A percentile compares a stretch with the other conserved stretches of the same genome.
Conservation (phyloP, 2,888 invertebrate genomes). For the Dichetophora obliterata region DNA sequence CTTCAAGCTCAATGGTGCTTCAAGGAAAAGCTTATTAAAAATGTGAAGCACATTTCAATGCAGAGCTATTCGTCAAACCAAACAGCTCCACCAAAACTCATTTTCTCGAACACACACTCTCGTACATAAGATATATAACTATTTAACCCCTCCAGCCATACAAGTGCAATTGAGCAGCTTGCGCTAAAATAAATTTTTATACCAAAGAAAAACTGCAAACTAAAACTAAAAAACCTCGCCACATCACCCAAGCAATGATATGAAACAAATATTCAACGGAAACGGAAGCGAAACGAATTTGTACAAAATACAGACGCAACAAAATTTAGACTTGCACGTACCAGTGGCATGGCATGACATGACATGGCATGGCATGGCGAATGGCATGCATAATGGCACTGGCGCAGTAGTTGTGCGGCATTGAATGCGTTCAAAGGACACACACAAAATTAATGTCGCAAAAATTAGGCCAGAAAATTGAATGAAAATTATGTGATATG, state of each 20-base stretch:
- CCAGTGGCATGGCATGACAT: background rate
- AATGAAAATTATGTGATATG: background rate
- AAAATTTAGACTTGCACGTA: background rate
- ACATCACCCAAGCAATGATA: background rate
- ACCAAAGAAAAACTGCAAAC: background rate
- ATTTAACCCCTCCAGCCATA: too few relatives aligned
- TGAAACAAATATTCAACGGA: background rate
- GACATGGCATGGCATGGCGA: background rate
- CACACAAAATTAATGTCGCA: background rate
- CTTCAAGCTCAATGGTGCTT: too few relatives aligned
- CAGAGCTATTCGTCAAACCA: background rate
- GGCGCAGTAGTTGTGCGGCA: background rate
- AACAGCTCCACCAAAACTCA: too few relatives aligned
- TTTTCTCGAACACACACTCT: too few relatives aligned
- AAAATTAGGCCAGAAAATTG: background rate
- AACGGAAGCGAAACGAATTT: slow-evolving; percentile 4
- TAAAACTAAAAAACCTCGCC: background rate
- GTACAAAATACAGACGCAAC: background rate
- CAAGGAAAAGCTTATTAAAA: background rate
- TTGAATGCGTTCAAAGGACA: background rate
- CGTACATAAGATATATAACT: too few relatives aligned
- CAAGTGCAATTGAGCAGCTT: background rate
- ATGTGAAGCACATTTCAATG: slow-evolving; percentile 15
- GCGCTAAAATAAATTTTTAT: background rate
- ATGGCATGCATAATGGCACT: slow-evolving; percentile 11